Evolutionary conservation across 2,797 vertebrate genomes (phyloP), one percentile per base, ranked within the genome.

Genomic region (Neostethus bicornis): DNA sequence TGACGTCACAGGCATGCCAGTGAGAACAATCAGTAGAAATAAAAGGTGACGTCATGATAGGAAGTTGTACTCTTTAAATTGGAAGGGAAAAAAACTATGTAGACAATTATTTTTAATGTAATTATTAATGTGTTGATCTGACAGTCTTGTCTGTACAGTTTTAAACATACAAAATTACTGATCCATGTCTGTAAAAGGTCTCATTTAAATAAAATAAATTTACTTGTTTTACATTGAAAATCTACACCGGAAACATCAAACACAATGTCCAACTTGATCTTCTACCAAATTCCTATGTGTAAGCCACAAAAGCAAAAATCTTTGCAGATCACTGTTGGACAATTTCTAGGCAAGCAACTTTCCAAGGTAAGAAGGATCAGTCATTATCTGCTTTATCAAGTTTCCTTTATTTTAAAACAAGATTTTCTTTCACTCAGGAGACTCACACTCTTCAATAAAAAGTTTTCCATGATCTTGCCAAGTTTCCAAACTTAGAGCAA

Each of bases 331-430:
- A 45, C 41, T 39, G 45, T 2, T 44, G 43, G 44, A 61, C 42
- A 41, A 55, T 35, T 32, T 20, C 20, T 38, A 70, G 57, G 23
- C 9, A 31, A 51, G 69, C 7, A 25, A 54, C 51, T 61, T 19
- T 20, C 32, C 42, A 55, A 80, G 87, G 89, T 91, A 73, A 69
- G 77, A 51, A 2, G 20, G 1, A 10, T 24, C 16, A 41, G 35
- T 7, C 17, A 13, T 16, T 6, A 41, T 9, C 25, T 25, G 28
- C 1, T 28, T 10, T 50, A 1, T 14, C 21, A 5, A 26, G 9
- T 10, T 43, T 19, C 4, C 26, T 47, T 49, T 23, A 5, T 19
- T 51, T 23, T 0, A 34, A 12, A 7, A 14, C 16, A 5, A 39
- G 25, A 45, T 35, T 2, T 0, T 14, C 1, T 1, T 1, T 3